Percentiles rank a stretch among this genome's conserved stretches.
Evolutionary conservation across 2,888 invertebrate species (phyloP).

Genomic region (Oegoconia quadripuncta): DNA sequence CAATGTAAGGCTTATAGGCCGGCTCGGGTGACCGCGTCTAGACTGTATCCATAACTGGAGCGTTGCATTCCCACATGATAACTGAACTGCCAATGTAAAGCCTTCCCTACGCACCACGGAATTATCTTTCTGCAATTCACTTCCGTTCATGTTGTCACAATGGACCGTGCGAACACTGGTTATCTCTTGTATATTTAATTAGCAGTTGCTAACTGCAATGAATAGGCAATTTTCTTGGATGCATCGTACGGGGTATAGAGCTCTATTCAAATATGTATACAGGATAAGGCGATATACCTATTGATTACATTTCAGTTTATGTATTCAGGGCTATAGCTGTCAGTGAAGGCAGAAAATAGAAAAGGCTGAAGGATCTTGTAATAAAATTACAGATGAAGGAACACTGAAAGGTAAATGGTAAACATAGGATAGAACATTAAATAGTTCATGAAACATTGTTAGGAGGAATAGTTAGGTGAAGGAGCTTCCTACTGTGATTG

Average conservation of each 20-base stretch:
- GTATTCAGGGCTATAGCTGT: no score
- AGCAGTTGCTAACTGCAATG: not conserved
- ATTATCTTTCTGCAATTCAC: conserved; percentile 52
- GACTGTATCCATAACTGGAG: conserved; percentile 54
- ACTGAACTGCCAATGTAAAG: conserved; percentile 44
- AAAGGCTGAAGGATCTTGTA: no score
- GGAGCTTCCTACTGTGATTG: no score
- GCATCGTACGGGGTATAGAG: not conserved
- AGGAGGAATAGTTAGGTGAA: no score
- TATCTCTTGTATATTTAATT: not conserved
- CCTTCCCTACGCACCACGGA: conserved; percentile 51
- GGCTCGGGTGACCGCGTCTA: conserved; percentile 44
- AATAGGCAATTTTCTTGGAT: not conserved
- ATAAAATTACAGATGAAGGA: no score
- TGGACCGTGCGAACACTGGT: conserved; percentile 39
- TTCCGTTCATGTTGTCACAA: conserved; percentile 41
- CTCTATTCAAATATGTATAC: not conserved
- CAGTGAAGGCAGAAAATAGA: no score
- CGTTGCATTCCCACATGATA: conserved; percentile 68
- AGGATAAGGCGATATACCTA: no score
- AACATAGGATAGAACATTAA: no score
- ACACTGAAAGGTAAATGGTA: no score
- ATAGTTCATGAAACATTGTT: no score
- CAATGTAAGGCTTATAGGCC: conserved; percentile 24
- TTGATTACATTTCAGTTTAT: no score